A percentile compares a stretch with the other conserved stretches of the same genome.
Evolutionary conservation across 2,888 invertebrate species (phyloP).

Genomic region (Trissoscelio sp.): DNA sequence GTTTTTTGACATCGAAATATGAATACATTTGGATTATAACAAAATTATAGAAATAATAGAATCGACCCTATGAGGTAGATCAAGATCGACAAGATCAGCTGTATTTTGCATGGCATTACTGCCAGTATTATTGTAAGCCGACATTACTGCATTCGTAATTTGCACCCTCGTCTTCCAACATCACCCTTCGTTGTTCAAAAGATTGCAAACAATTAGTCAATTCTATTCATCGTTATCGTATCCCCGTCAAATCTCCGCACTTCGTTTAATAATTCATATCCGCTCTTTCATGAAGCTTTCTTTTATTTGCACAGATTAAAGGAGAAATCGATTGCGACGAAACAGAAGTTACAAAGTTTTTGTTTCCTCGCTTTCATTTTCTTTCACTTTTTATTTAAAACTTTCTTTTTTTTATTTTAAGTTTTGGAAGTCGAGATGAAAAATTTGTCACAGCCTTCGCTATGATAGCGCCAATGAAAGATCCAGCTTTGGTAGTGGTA

Average conservation of each 20-base stretch:
- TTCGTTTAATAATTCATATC: conserved; percentile 55
- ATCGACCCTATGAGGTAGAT: conserved; percentile 24
- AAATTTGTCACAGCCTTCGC: conserved; percentile 18
- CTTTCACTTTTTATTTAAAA: not conserved
- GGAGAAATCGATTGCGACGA: conserved; percentile 42
- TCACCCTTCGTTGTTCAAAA: conserved; percentile 67
- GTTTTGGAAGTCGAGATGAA: conserved; percentile 16
- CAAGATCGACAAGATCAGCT: conserved; percentile 34
- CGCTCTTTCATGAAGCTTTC: conserved; percentile 43
- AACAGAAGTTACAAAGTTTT: conserved; percentile 22
- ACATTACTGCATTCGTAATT: conserved; percentile 80
- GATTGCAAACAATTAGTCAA: conserved; percentile 73
- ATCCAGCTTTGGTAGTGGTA: conserved; percentile 54
- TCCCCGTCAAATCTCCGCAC: conserved; percentile 51
- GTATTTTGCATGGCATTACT: conserved; percentile 80
- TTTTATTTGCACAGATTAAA: conserved; percentile 49
- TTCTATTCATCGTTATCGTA: conserved; percentile 71
- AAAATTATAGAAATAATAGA: not conserved
- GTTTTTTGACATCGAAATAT: too few relatives aligned
- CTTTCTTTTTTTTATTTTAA: conserved; percentile 10
- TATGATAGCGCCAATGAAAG: conserved; percentile 43
- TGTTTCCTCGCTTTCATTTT: not conserved
- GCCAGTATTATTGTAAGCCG: conserved; percentile 81
- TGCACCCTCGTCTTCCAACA: conserved; percentile 70
- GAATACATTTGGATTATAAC: not conserved